Percentiles rank a stretch among this genome's conserved stretches.
These are phyloP conservation scores for Gorsachius goisagi DNA, from an alignment of 2,113 vertebrate species.

Conservation along the genomic window DNA sequence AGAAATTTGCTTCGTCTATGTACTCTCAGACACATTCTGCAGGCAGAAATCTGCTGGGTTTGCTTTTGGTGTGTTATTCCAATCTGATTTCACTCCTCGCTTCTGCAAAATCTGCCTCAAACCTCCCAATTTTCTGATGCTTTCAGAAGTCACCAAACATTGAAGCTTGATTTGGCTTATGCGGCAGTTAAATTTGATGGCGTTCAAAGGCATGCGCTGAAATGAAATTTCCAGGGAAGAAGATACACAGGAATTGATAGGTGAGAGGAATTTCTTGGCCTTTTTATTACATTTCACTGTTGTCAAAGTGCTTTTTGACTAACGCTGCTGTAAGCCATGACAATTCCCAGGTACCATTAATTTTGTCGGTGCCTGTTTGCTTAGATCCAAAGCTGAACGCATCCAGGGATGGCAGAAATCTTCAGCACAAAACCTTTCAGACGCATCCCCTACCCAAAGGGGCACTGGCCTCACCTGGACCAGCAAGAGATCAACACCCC, in stretches of 20 bases:
- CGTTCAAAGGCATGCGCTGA: neutral
- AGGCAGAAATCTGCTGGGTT: neutral
- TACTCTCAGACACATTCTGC: neutral
- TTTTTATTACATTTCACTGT: neutral
- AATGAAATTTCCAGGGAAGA: neutral
- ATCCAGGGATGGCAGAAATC: neutral
- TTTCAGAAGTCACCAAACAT: neutral
- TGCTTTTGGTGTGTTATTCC: neutral
- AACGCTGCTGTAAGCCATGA: neutral
- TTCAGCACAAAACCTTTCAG: neutral
- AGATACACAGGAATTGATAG: accelerated
- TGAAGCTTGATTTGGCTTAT: neutral
- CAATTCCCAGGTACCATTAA: neutral
- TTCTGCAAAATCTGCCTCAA: neutral
- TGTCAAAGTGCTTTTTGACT: neutral
- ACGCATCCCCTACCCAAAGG: accelerated
- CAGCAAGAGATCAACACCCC: neutral
- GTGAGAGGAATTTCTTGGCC: neutral
- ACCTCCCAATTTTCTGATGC: neutral
- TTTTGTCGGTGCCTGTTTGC: neutral
- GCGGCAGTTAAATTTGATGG: neutral
- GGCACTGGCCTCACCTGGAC: neutral
- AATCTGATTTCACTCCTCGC: neutral
- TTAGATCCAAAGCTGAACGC: neutral
- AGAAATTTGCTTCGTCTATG: neutral